A percentile compares a stretch with the other conserved stretches of the same genome.
phyloP scores from a whole-genome alignment of 2,797 vertebrate species.

The Characodon lateralis region DNA sequence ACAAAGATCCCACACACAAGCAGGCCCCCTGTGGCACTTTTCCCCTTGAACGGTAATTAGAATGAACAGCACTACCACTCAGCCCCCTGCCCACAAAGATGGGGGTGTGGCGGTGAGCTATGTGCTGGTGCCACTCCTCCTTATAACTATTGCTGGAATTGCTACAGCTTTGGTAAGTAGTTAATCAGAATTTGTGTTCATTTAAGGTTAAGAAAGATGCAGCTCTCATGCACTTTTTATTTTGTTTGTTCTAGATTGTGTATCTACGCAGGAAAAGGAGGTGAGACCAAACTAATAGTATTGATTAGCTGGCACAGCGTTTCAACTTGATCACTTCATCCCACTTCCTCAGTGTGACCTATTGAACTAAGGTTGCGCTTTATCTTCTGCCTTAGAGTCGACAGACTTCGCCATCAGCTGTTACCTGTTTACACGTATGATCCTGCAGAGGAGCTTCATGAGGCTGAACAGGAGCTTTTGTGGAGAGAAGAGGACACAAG shows the following conservation, averaged over 20 bases:
- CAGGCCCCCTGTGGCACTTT: slow-evolving; percentile 24
- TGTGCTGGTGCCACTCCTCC: slow-evolving; percentile 89
- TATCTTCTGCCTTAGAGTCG: slow-evolving; percentile 78
- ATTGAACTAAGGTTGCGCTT: neutral
- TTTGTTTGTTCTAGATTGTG: slow-evolving; percentile 76
- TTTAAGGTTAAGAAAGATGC: neutral
- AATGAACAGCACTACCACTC: slow-evolving; percentile 89
- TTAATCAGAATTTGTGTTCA: neutral
- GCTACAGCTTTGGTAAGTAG: slow-evolving; percentile 88
- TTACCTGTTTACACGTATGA: slow-evolving; percentile 95
- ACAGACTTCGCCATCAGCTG: slow-evolving; percentile 92
- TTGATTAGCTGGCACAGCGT: neutral
- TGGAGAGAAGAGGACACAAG: slow-evolving; percentile 87
- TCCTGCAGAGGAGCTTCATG: slow-evolving; percentile 91
- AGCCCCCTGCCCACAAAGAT: slow-evolving; percentile 72
- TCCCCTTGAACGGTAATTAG: slow-evolving; percentile 40
- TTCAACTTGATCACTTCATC: neutral
- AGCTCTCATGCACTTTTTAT: neutral
- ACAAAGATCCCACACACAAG: slow-evolving; percentile 39
- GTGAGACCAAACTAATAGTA: slow-evolving; percentile 46
- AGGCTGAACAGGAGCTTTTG: slow-evolving; percentile 91
- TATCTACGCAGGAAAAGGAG: slow-evolving; percentile 81
- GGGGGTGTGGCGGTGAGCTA: slow-evolving; percentile 86
- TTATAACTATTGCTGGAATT: slow-evolving; percentile 88
- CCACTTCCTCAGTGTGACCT: neutral